phyloP scores from a whole-genome alignment of 2,888 invertebrate species.

The Falcaria lacertinaria region DNA sequence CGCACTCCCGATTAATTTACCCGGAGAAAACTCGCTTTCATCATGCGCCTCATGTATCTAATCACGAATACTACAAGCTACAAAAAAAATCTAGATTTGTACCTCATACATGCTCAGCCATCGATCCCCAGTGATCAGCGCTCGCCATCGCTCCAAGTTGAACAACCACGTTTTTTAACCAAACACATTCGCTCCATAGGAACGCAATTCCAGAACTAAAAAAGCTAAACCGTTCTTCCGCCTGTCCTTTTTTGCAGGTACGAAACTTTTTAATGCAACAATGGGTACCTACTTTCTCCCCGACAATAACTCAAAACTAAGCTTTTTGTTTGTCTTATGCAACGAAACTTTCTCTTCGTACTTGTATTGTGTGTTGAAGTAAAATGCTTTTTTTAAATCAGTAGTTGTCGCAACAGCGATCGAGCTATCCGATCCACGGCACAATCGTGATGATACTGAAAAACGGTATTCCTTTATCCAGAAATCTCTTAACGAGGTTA shows the following conservation, averaged over 20 bases:
- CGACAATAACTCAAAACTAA: slow-evolving; percentile 57
- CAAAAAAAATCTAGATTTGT: not conserved
- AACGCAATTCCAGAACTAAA: slow-evolving; percentile 62
- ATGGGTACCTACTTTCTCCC: slow-evolving; percentile 67
- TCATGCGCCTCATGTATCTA: slow-evolving; percentile 47
- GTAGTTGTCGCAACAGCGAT: slow-evolving; percentile 50
- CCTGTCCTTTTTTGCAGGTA: slow-evolving; percentile 53
- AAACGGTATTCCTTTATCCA: slow-evolving; percentile 78
- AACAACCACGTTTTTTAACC: slow-evolving; percentile 10
- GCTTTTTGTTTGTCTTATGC: slow-evolving; percentile 44
- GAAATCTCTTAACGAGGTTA: slow-evolving; percentile 78
- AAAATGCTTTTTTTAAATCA: slow-evolving; percentile 41
- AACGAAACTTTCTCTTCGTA: slow-evolving; percentile 65
- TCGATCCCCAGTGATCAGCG: not conserved
- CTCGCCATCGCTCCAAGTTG: slow-evolving; percentile 16
- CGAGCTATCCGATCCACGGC: slow-evolving; percentile 73
- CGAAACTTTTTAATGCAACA: slow-evolving; percentile 58
- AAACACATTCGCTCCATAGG: slow-evolving; percentile 56
- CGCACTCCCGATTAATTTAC: slow-evolving; percentile 55
- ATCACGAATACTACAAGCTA: slow-evolving; percentile 22
- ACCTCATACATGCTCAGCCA: not conserved
- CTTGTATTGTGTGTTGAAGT: slow-evolving; percentile 41
- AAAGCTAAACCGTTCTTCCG: slow-evolving; percentile 53
- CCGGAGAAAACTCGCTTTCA: slow-evolving; percentile 54
- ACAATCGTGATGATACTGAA: slow-evolving; percentile 77